These are phyloP conservation scores for Triplophysa bombifrons DNA, from an alignment of 2,797 vertebrate genomes.

Conservation along the genomic window DNA sequence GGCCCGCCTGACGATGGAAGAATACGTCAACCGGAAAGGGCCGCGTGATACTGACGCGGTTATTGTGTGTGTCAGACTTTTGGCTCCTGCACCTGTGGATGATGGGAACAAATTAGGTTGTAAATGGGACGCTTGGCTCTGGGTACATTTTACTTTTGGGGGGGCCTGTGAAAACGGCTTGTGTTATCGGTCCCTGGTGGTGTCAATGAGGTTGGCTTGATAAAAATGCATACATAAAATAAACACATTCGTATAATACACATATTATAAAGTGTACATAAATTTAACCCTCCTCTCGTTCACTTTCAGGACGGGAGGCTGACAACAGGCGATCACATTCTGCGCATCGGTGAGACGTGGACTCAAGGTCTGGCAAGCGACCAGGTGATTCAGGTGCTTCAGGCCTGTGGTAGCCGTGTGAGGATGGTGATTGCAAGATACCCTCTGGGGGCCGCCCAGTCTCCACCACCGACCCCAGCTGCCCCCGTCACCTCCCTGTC, in stretches of 20 bases:
- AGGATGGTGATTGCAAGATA: slow-evolving; percentile 88
- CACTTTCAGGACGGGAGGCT: slow-evolving; percentile 87
- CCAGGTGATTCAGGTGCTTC: slow-evolving; percentile 91
- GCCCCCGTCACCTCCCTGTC: slow-evolving; percentile 76
- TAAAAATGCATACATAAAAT: background rate
- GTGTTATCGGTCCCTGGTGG: background rate
- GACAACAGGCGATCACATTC: slow-evolving; percentile 89
- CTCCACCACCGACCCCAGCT: slow-evolving; percentile 72
- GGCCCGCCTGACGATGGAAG: slow-evolving; percentile 48
- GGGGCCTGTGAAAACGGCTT: background rate
- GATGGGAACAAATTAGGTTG: slow-evolving; percentile 35
- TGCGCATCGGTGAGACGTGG: slow-evolving; percentile 87
- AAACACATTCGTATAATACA: background rate
- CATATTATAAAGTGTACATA: background rate
- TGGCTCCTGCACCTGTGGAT: slow-evolving; percentile 40
- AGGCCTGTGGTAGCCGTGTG: slow-evolving; percentile 88
- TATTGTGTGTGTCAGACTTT: slow-evolving; percentile 36
- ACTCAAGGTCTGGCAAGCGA: slow-evolving; percentile 90
- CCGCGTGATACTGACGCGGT: slow-evolving; percentile 22
- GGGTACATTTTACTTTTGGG: slow-evolving; percentile 10
- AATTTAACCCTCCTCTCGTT: background rate
- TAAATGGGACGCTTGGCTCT: slow-evolving; percentile 34
- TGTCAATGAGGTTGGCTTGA: background rate
- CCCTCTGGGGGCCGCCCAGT: slow-evolving; percentile 66
- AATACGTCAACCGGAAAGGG: slow-evolving; percentile 30